Percentiles rank a stretch among this genome's conserved stretches.
Evolutionary conservation across 1,140 invertebrate species (phyloP).

Genomic region (Drosophila sp.): DNA sequence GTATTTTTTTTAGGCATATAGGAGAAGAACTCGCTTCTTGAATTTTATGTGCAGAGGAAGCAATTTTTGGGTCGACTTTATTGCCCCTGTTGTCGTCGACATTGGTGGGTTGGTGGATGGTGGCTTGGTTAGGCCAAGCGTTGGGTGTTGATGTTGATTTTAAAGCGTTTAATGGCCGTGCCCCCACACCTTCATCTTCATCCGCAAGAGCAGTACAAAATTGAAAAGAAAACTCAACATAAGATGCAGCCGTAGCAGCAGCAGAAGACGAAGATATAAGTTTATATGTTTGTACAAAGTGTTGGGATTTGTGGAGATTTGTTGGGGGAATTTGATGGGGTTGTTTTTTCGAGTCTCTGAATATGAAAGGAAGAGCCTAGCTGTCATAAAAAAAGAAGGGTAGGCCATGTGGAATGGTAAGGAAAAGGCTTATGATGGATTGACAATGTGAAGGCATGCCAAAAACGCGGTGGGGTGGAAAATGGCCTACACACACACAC

Average conservation of each 20-base stretch:
- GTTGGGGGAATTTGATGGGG: conserved; percentile 40
- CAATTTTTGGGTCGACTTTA: conserved; percentile 80
- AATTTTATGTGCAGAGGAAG: conserved; percentile 76
- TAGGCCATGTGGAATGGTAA: conserved; percentile 15
- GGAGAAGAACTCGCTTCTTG: conserved; percentile 43
- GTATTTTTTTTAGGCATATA: conserved; percentile 64
- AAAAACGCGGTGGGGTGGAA: conserved; percentile 31
- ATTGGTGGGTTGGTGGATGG: conserved; percentile 1
- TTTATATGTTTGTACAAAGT: conserved; percentile 73
- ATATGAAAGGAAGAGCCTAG: conserved; percentile 11
- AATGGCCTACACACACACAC: conserved; percentile 1
- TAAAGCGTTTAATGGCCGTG: conserved; percentile 76
- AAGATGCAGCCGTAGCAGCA: conserved; percentile 30
- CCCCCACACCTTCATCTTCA: conserved; percentile 10
- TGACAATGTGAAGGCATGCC: conserved; percentile 41
- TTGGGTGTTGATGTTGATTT: conserved; percentile 72
- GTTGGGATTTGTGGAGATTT: conserved; percentile 73
- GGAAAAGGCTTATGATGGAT: conserved; percentile 54
- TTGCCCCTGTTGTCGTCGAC: conserved; percentile 62
- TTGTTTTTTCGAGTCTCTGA: conserved; percentile 20
- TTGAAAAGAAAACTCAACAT: conserved; percentile 62
- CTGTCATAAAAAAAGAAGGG: conserved; percentile 35
- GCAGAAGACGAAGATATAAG: conserved; percentile 36
- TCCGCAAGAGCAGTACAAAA: conserved; percentile 31
- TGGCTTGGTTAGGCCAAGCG: conserved; percentile 14